phyloP scores from a whole-genome alignment of 2,888 invertebrate genomes.

The Heliconius ethilla region DNA sequence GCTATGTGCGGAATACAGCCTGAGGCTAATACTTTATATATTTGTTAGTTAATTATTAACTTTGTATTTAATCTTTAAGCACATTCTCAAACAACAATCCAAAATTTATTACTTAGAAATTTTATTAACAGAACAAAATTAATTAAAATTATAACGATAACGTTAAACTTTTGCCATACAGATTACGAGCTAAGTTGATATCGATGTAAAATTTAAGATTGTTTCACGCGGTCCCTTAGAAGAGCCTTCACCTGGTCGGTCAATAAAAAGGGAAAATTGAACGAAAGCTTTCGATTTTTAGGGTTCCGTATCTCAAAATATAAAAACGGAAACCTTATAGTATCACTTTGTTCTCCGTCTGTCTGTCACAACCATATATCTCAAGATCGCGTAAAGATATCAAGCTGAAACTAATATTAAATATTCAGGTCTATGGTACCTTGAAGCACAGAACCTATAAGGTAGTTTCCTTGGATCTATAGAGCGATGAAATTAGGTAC shows the following conservation, averaged over 20 bases:
- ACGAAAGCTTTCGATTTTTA: slow-evolving; percentile 33
- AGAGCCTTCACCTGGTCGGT: slow-evolving; percentile 33
- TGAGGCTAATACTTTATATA: background rate
- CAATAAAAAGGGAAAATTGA: slow-evolving; percentile 33
- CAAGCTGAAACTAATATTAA: no score
- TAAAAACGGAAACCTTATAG: no score
- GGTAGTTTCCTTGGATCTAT: no score
- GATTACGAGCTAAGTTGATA: slow-evolving; percentile 23
- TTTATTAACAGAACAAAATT: slow-evolving; percentile 14
- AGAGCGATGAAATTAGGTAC: no score
- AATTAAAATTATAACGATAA: slow-evolving; percentile 22
- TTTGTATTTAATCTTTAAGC: slow-evolving; percentile 10
- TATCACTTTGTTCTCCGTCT: no score
- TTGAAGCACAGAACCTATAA: no score
- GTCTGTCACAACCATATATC: no score
- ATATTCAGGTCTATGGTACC: no score
- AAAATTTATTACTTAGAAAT: slow-evolving; percentile 14
- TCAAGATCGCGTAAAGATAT: no score
- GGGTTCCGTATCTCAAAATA: no score
- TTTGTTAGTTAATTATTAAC: slow-evolving; percentile 12
- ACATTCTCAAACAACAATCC: background rate
- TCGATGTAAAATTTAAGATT: slow-evolving; percentile 19
- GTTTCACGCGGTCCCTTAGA: slow-evolving; percentile 22
- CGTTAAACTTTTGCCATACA: slow-evolving; percentile 21
- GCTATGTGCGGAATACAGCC: no score